phyloP scores from a whole-genome alignment of 2,888 invertebrate genomes.

The Caenorhabditis macrosperma region DNA sequence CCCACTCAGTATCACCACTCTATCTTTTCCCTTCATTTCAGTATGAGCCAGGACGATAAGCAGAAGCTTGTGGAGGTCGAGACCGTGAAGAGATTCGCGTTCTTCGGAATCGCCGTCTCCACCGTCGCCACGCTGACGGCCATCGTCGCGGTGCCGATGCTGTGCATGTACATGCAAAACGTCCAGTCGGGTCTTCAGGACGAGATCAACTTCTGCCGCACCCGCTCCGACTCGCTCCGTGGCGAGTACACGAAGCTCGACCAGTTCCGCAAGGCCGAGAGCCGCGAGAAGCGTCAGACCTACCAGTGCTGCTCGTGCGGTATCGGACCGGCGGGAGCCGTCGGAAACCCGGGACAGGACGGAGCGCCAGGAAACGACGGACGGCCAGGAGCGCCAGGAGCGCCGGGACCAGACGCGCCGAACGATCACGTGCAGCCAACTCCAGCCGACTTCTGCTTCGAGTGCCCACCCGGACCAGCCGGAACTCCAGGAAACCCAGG shows the following conservation, averaged over 20 bases:
- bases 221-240: constrained; percentile 68
- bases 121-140: constrained; percentile 69
- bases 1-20: not conserved
- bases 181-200: constrained; percentile 74
- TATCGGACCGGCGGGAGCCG: constrained; percentile 66
- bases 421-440: constrained; percentile 66
- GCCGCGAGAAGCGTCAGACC: constrained; percentile 68
- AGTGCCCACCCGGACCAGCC: constrained; percentile 71
- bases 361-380: constrained; percentile 68
- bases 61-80: constrained; percentile 75
- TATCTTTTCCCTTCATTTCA: constrained; percentile 12
- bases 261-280: constrained; percentile 59
- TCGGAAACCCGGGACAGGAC: constrained; percentile 63
- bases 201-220: constrained; percentile 76
- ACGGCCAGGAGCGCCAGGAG: constrained; percentile 68
- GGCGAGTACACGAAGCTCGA: constrained; percentile 72
- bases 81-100: constrained; percentile 76
- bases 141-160: constrained; percentile 69
- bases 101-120: constrained; percentile 73
- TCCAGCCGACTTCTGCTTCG: constrained; percentile 72
- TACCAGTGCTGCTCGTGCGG: constrained; percentile 72
- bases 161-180: constrained; percentile 74
- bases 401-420: constrained; percentile 71
- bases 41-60: constrained; percentile 69
- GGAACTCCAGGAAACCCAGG: constrained; percentile 73